Percentiles rank a stretch among this genome's conserved stretches.
phyloP scores from a whole-genome alignment of 2,113 vertebrate species.

The Hemiprocne comata region DNA sequence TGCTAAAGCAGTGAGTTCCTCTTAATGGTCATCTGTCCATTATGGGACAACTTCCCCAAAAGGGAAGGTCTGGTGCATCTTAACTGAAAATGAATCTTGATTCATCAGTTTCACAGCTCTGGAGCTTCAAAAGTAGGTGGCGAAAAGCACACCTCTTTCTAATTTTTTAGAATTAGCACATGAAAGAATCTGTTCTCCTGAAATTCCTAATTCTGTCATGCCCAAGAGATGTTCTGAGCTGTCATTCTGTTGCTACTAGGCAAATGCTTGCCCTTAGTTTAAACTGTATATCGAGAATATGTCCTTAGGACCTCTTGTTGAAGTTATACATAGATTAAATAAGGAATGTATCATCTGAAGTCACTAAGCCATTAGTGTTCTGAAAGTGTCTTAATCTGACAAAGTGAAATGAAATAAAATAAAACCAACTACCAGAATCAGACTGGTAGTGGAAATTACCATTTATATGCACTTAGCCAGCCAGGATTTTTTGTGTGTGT shows the following conservation, averaged over 20 bases:
- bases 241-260: background rate
- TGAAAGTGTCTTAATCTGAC: background rate
- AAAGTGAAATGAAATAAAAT: background rate
- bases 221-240: background rate
- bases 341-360: background rate
- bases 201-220: background rate
- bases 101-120: background rate
- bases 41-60: no score
- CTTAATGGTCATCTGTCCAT: background rate
- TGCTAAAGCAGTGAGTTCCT: conserved; percentile 6
- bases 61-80: background rate
- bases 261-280: background rate
- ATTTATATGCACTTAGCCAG: background rate
- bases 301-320: background rate
- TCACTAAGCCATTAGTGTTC: background rate
- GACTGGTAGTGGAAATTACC: background rate
- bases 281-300: background rate
- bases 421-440: background rate
- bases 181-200: background rate
- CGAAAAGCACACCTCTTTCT: background rate
- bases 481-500: background rate
- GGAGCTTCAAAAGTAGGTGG: background rate
- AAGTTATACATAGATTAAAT: background rate
- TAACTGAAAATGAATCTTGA: background rate
- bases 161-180: background rate